These are phyloP conservation scores for Apomyelois bistriatella DNA, from an alignment of 2,888 invertebrate species.

Conservation along the genomic window DNA sequence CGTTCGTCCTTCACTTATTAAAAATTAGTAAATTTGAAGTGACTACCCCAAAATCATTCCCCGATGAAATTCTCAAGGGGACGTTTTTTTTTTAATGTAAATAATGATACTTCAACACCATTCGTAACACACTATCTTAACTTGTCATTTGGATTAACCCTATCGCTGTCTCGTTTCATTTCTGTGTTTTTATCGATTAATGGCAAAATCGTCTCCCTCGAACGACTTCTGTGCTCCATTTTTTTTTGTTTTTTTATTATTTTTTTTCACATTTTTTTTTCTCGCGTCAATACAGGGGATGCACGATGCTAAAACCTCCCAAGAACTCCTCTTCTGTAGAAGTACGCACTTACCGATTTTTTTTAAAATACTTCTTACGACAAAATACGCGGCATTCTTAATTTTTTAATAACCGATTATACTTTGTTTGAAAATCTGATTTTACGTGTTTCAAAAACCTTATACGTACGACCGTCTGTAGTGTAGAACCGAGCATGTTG, in stretches of 20 bases:
- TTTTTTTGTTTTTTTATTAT: slow-evolving; percentile 46
- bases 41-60: neutral
- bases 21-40: neutral
- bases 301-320: slow-evolving; percentile 75
- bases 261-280: slow-evolving; percentile 47
- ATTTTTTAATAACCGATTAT: slow-evolving; percentile 2
- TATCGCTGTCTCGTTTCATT: slow-evolving; percentile 61
- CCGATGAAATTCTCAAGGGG: neutral
- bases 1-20: too few relatives aligned
- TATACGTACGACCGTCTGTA: slow-evolving; percentile 29
- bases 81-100: slow-evolving; percentile 43
- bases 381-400: slow-evolving; percentile 7
- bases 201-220: slow-evolving; percentile 75
- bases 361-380: slow-evolving; percentile 21
- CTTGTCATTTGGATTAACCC: slow-evolving; percentile 62
- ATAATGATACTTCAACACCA: slow-evolving; percentile 54
- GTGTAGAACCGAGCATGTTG: slow-evolving; percentile 56
- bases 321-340: slow-evolving; percentile 53
- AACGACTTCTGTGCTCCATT: slow-evolving; percentile 68
- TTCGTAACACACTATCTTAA: slow-evolving; percentile 59
- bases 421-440: neutral
- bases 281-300: slow-evolving; percentile 77
- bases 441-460: slow-evolving; percentile 3
- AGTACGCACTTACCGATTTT: slow-evolving; percentile 36
- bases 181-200: slow-evolving; percentile 55